Conservation (phyloP, 1,140 invertebrate genomes). For the Halictus rubicundus region DNA sequence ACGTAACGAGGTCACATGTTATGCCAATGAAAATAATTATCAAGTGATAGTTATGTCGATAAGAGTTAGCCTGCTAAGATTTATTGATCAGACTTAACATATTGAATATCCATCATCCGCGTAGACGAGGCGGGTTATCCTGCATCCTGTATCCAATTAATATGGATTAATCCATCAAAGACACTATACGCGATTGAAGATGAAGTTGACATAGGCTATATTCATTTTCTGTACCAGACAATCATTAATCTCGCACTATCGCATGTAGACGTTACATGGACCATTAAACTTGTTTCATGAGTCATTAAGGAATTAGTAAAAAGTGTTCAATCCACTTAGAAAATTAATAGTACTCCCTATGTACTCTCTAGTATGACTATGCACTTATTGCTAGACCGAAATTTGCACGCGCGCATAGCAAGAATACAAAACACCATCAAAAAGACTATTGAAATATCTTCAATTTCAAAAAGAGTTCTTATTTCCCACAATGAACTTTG, state of each 20-base stretch:
- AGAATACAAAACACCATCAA: too few relatives aligned
- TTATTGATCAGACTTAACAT: constrained; percentile 12
- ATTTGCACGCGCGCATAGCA: too few relatives aligned
- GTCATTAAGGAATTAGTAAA: not conserved
- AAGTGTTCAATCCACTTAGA: not conserved
- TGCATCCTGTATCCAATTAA: not conserved
- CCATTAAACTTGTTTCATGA: not conserved
- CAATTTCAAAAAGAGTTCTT: too few relatives aligned
- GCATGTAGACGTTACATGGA: not conserved
- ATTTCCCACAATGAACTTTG: too few relatives aligned
- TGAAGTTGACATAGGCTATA: not conserved
- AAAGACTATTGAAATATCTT: too few relatives aligned
- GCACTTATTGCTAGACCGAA: too few relatives aligned
- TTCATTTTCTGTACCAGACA: not conserved
- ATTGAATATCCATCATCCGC: not conserved
- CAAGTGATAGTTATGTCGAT: too few relatives aligned
- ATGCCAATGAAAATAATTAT: too few relatives aligned
- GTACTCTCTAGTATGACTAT: too few relatives aligned
- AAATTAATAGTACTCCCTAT: not conserved
- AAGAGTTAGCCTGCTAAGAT: too few relatives aligned
- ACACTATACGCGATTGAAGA: not conserved
- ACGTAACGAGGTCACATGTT: too few relatives aligned
- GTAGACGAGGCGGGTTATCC: not conserved
- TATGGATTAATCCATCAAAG: not conserved
- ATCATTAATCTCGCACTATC: constrained; percentile 11